Conservation (phyloP, 2,888 invertebrate genomes). For the Eupithecia tripunctaria region DNA sequence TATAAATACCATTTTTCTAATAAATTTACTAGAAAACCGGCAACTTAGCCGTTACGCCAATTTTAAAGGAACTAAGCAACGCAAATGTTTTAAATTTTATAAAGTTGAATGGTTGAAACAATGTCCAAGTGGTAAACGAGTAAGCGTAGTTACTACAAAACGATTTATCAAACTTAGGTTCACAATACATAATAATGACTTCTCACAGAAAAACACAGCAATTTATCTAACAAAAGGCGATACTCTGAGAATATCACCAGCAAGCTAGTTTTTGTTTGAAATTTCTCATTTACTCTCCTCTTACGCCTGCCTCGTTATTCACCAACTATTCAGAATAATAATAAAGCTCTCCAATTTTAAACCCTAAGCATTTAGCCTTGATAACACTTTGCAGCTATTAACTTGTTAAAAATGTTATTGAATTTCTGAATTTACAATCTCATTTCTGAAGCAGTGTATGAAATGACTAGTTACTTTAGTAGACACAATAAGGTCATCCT, state of each 20-base stretch:
- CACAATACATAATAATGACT: slow-evolving; percentile 52
- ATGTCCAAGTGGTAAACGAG: slow-evolving; percentile 67
- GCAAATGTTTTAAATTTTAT: slow-evolving; percentile 36
- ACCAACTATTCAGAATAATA: slow-evolving; percentile 16
- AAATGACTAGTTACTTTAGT: slow-evolving; percentile 34
- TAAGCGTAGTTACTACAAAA: slow-evolving; percentile 49
- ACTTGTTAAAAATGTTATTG: slow-evolving; percentile 17
- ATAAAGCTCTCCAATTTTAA: slow-evolving; percentile 22
- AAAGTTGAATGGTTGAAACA: slow-evolving; percentile 54
- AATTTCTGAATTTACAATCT: slow-evolving; percentile 16
- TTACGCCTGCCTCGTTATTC: slow-evolving; percentile 11
- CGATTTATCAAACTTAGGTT: slow-evolving; percentile 50
- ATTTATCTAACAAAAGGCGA: slow-evolving; percentile 32
- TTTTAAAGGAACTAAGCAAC: slow-evolving; percentile 42
- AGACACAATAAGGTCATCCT: slow-evolving; percentile 17
- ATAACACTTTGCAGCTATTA: slow-evolving; percentile 18
- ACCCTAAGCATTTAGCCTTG: slow-evolving; percentile 19
- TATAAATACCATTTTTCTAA: slow-evolving; percentile 55
- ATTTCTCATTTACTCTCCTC: slow-evolving; percentile 22
- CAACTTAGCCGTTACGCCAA: slow-evolving; percentile 38
- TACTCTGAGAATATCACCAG: slow-evolving; percentile 32
- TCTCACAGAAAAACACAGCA: slow-evolving; percentile 55
- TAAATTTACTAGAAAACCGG: slow-evolving; percentile 42
- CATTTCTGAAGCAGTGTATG: slow-evolving; percentile 22
- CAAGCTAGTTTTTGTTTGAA: slow-evolving; percentile 30